Percentiles rank a stretch among this genome's conserved stretches.
Conservation (phyloP, 2,888 invertebrate species). For the Atethmia centrago region DNA sequence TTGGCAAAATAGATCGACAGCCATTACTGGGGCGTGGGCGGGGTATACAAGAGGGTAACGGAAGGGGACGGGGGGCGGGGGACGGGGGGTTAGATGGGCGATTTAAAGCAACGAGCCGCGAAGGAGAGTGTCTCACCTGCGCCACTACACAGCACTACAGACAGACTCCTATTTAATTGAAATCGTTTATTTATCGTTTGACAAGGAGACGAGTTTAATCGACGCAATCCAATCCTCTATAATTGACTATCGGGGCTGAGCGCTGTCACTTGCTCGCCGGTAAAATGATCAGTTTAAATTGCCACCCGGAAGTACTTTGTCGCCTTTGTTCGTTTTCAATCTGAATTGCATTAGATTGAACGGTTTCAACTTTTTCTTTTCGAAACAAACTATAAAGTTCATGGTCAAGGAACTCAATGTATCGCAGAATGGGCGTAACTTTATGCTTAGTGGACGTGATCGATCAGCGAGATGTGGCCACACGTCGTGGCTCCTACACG, state of each 20-base stretch:
- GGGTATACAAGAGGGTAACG: constrained; percentile 14
- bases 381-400: not conserved
- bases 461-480: constrained; percentile 36
- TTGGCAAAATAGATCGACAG: constrained; percentile 77
- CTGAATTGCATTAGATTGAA: not conserved
- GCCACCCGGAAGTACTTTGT: constrained; percentile 3
- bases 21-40: constrained; percentile 69
- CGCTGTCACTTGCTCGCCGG: constrained; percentile 15
- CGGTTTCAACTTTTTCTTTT: not conserved
- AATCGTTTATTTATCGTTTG: constrained; percentile 71
- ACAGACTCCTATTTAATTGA: constrained; percentile 69
- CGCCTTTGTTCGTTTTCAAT: constrained; percentile 13
- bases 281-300: constrained; percentile 27
- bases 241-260: constrained; percentile 73
- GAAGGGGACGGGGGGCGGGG: constrained; percentile 4
- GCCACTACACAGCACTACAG: constrained; percentile 56
- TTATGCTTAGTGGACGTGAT: constrained; percentile 24
- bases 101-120: constrained; percentile 69
- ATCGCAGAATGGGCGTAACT: not conserved
- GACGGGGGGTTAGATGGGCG: constrained; percentile 55
- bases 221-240: constrained; percentile 71
- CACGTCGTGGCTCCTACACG: not conserved
- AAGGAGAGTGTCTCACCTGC: constrained; percentile 71
- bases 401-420: not conserved
- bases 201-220: constrained; percentile 65